Percentiles rank a stretch among this genome's conserved stretches.
These are phyloP conservation scores for Tychaedon coryphoeus DNA, from an alignment of 2,113 vertebrate genomes.

Conservation along the genomic window DNA sequence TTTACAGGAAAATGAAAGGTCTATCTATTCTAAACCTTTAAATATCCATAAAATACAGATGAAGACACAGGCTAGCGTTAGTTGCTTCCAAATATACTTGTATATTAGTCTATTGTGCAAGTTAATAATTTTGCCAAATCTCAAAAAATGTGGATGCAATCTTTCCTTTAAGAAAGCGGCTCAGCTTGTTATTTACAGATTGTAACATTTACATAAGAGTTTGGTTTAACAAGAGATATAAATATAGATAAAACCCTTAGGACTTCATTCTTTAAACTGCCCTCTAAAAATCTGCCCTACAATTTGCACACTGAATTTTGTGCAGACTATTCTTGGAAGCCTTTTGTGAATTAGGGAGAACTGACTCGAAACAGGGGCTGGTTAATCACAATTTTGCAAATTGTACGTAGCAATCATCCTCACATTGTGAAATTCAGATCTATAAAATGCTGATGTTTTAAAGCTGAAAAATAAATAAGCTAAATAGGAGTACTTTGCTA, in stretches of 20 bases:
- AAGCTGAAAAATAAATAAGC: conserved; percentile 81
- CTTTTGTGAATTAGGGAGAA: conserved; percentile 80
- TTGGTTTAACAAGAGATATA: conserved; percentile 80
- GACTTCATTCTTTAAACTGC: conserved; percentile 82
- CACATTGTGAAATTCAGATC: conserved; percentile 81
- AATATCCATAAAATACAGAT: conserved; percentile 66
- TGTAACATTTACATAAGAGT: conserved; percentile 83
- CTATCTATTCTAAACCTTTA: conserved; percentile 61
- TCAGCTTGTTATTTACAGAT: conserved; percentile 79
- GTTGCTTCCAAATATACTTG: conserved; percentile 71
- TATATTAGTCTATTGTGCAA: conserved; percentile 70
- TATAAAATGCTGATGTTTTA: conserved; percentile 80
- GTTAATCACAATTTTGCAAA: conserved; percentile 84
- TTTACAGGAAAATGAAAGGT: conserved; percentile 67
- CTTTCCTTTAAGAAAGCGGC: conserved; percentile 73
- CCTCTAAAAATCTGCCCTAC: conserved; percentile 81
- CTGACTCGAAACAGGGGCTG: conserved; percentile 79
- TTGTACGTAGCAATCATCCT: conserved; percentile 82
- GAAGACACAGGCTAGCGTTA: conserved; percentile 60
- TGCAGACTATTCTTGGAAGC: conserved; percentile 80
- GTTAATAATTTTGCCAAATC: conserved; percentile 80
- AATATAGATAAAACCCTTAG: conserved; percentile 82
- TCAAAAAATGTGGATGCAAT: conserved; percentile 76
- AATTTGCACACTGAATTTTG: conserved; percentile 81
- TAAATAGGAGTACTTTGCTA: conserved; percentile 69